These are phyloP conservation scores for Plebejus argus DNA, from an alignment of 2,888 invertebrate genomes.

Conservation along the genomic window DNA sequence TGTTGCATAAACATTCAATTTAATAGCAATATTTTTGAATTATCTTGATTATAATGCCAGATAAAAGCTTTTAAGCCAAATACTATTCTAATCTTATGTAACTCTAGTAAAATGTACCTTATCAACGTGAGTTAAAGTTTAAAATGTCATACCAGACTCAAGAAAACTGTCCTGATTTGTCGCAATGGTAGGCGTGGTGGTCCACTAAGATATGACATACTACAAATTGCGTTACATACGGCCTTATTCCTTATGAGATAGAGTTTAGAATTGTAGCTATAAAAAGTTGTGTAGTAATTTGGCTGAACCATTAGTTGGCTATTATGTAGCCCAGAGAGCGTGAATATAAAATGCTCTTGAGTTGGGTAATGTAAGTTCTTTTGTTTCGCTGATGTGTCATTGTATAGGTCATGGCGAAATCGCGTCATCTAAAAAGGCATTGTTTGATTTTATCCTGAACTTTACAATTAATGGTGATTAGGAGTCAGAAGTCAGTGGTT, in stretches of 20 bases:
- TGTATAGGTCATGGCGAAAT: conserved; percentile 68
- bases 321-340: conserved; percentile 64
- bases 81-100: background rate
- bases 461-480: background rate
- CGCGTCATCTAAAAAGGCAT: conserved; percentile 22
- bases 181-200: conserved; percentile 72
- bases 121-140: background rate
- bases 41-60: background rate
- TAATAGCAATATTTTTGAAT: conserved; percentile 6
- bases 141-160: conserved; percentile 37
- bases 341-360: conserved; percentile 63
- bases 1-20: conserved; percentile 6
- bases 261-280: conserved; percentile 37
- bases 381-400: conserved; percentile 68
- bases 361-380: conserved; percentile 75
- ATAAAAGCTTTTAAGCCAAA: conserved; percentile 14
- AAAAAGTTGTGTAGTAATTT: conserved; percentile 57
- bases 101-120: background rate
- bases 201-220: conserved; percentile 51
- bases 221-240: conserved; percentile 30
- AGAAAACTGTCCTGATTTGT: conserved; percentile 73
- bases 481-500: background rate
- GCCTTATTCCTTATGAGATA: conserved; percentile 39
- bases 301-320: conserved; percentile 63
- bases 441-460: conserved; percentile 21